Conservation (phyloP, 2,113 vertebrate genomes). For the Pelodiscus sinensis region DNA sequence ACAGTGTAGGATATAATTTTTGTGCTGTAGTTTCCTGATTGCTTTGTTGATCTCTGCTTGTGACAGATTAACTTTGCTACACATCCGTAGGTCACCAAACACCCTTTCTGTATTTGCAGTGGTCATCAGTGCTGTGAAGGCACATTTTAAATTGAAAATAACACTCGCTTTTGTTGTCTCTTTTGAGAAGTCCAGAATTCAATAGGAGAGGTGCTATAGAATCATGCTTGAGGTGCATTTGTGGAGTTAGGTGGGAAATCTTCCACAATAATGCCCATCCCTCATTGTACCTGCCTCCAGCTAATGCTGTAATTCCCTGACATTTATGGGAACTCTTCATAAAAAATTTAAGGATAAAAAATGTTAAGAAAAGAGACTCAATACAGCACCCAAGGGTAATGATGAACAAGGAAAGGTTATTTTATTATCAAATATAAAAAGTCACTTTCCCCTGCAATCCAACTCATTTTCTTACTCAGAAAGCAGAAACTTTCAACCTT, state of each 20-base stretch:
- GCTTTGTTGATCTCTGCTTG: slow-evolving; percentile 58
- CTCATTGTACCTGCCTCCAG: slow-evolving; percentile 39
- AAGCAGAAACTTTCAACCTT: slow-evolving; percentile 7
- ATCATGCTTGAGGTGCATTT: neutral
- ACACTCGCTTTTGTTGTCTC: slow-evolving; percentile 42
- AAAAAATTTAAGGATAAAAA: slow-evolving; percentile 63
- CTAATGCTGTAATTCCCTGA: slow-evolving; percentile 6
- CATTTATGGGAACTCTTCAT: slow-evolving; percentile 61
- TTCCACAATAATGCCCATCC: neutral
- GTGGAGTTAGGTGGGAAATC: neutral
- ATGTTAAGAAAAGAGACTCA: slow-evolving; percentile 32
- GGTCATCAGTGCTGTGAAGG: slow-evolving; percentile 50
- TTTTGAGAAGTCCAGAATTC: slow-evolving; percentile 30
- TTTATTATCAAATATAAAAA: slow-evolving; percentile 53
- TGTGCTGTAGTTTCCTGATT: slow-evolving; percentile 27
- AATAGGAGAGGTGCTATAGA: neutral
- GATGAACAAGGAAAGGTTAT: slow-evolving; percentile 66
- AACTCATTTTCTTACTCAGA: neutral
- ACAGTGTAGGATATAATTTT: slow-evolving; percentile 53
- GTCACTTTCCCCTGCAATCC: neutral
- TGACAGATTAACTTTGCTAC: slow-evolving; percentile 60
- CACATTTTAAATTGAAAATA: slow-evolving; percentile 62
- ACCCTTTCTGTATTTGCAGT: slow-evolving; percentile 36
- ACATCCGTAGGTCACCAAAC: slow-evolving; percentile 46
- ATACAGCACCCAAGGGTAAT: slow-evolving; percentile 30